Evolutionary conservation across 2,888 invertebrate species (phyloP), one percentile per base, ranked within the genome.

Genomic region (Metopia argyrocephala): DNA sequence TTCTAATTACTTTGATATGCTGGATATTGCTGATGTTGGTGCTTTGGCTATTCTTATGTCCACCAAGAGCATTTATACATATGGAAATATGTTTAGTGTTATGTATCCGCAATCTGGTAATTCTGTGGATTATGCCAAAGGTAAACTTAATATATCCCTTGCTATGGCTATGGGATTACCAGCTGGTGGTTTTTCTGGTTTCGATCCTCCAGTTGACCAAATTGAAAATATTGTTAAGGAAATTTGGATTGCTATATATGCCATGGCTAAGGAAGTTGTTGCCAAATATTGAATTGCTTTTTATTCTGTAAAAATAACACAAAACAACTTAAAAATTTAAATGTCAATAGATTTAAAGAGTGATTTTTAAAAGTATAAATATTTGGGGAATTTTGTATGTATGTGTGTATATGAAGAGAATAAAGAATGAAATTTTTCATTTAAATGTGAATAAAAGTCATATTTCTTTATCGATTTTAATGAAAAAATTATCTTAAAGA

Each of bases 71-170:
- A 86, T 86, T 5, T 91, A 91, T 50, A 87, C 76, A 9, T 87
- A 91, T 31, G 92, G 92, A 28, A 91, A 89, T 52, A 91, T 91
- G 0, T 89, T 91, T 4, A 89, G 90, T 73, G 87, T 91, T 2
- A 85, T 92, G 45, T 90, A 92, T 83, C 86, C 90, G 0, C 92
- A 92, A 1, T 90, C 92, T 1, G 94, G 94, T 0, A 93, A 93
- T 18, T 91, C 93, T 70, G 93, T 93, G 81, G 94, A 94, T 83
- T 95, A 93, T 88, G 93, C 93, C 3, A 92, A 93, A 86, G 92
- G 87, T 1, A 89, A 90, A 3, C 90, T 86, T 5, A 92, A 92
- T 0, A 91, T 93, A 31, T 91, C 92, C 1, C 86, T 94, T 15
- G 84, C 92, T 0, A 94, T 92, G 83, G 93, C 93, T 0, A 90